Base-by-base conservation (phyloP, 2,113 vertebrate genomes). In the Lynx canadensis region DNA sequence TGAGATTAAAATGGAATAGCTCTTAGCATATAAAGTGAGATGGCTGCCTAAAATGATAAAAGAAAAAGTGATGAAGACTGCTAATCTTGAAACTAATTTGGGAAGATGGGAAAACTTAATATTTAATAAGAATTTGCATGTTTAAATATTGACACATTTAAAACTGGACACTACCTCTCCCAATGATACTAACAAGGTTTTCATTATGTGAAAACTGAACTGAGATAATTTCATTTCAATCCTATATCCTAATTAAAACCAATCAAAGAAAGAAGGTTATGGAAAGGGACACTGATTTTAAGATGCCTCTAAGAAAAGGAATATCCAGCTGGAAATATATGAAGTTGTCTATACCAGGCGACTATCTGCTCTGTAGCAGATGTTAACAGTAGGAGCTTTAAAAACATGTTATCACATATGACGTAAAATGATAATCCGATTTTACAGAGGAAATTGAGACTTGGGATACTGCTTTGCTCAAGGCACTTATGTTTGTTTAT, bases 381-480 rank as follows among this genome's bases (percentile, higher is more conserved):
- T 36, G 16, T 25, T n/a, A 78, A 78, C 10, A 89, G 25, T 16
- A 92, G 60, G 50, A 57, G 27, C 45, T 68, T 90, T 33, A 69
- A 12, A 69, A 12, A 69, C 48, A 66, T 1, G 50, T 10, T 71
- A 31, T 60, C 38, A 89, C 21, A 29, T 7, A 10, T n/a, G 33
- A n/a, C 19, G 5, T 73, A 52, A 48, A n/a, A 36, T 45, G 33
- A 55, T 36, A 45, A 15, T n/a, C 38, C 79, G 48, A 92, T 68
- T 88, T 96, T 88, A 95, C 2, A 83, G 76, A 89, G 19, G n/a
- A 89, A 68, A 95, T 9, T 33, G 33, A 84, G 27, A 66, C n/a
- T 71, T 5, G n/a, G 63, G 79, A 50, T 86, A 95, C 82, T 48
- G 57, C 5, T 82, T 86, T 76, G 19, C 36, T 55, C 36, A 55